phyloP scores from a whole-genome alignment of 2,888 invertebrate genomes.

The Agriotes lineatus region DNA sequence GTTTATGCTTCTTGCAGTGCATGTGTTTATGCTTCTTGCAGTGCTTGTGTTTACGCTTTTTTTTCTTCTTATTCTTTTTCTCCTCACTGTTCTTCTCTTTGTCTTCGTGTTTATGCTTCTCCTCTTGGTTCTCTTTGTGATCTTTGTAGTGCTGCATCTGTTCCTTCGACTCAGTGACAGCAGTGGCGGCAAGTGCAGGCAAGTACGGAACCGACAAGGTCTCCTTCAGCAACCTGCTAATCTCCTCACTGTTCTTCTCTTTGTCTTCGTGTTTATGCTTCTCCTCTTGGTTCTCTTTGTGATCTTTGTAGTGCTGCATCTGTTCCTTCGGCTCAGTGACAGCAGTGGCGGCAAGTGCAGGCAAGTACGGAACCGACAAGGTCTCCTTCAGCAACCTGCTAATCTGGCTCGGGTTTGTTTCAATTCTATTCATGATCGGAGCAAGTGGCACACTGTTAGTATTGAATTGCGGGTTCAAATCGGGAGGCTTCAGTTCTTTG shows the following conservation, averaged over 20 bases:
- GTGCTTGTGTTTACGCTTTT: no score
- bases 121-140: no score
- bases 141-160: no score
- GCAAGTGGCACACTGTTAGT: conserved; percentile 38
- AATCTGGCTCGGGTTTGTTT: conserved; percentile 79
- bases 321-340: conserved; percentile 61
- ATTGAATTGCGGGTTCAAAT: conserved; percentile 64
- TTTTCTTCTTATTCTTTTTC: no score
- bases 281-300: conserved; percentile 79
- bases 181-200: no score
- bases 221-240: no score
- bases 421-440: conserved; percentile 74
- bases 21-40: no score
- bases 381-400: conserved; percentile 77
- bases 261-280: conserved; percentile 85
- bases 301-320: conserved; percentile 61
- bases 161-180: no score
- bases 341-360: conserved; percentile 56
- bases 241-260: no score
- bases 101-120: no score
- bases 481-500: conserved; percentile 67
- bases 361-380: conserved; percentile 53
- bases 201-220: no score
- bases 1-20: conserved; percentile 84
- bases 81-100: no score